Evolutionary conservation across 2,113 vertebrate genomes (phyloP).

Genomic region (Elaphurus davidianus): DNA sequence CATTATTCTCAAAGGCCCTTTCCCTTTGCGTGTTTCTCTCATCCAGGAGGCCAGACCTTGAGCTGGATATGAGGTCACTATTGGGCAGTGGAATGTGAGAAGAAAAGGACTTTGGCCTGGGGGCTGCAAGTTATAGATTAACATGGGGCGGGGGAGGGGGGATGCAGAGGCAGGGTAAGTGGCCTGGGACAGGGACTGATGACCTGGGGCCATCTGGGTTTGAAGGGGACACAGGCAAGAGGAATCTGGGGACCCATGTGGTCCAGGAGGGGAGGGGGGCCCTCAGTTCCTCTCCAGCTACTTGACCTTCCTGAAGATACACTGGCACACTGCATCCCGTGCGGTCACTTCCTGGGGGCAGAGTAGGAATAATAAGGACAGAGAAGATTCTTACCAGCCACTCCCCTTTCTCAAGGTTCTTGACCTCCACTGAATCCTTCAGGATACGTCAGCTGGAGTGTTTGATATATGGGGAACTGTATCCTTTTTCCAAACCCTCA

Average conservation of each 20-base stretch:
- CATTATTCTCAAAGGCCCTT: neutral
- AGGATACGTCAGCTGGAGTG: neutral
- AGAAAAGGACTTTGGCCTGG: neutral
- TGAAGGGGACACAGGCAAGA: neutral
- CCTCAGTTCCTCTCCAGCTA: conserved; percentile 42
- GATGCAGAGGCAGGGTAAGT: neutral
- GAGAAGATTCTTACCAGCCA: neutral
- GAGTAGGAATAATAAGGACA: conserved; percentile 39
- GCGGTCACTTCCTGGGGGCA: conserved; percentile 89
- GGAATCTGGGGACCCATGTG: neutral
- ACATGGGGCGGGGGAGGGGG: neutral
- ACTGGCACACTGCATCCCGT: conserved; percentile 86
- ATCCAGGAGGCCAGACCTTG: neutral
- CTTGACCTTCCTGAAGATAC: conserved; percentile 91
- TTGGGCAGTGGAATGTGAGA: neutral
- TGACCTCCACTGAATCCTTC: neutral
- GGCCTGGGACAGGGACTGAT: neutral
- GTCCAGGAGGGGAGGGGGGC: neutral
- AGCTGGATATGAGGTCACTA: neutral
- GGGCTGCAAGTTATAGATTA: conserved; percentile 30
- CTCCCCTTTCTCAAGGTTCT: neutral
- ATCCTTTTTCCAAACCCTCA: neutral
- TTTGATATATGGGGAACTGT: conserved; percentile 2
- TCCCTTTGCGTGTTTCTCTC: neutral
- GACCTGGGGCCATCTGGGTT: neutral